Evolutionary conservation across 1,140 invertebrate genomes (phyloP).

Genomic region (Saccostrea echinata): DNA sequence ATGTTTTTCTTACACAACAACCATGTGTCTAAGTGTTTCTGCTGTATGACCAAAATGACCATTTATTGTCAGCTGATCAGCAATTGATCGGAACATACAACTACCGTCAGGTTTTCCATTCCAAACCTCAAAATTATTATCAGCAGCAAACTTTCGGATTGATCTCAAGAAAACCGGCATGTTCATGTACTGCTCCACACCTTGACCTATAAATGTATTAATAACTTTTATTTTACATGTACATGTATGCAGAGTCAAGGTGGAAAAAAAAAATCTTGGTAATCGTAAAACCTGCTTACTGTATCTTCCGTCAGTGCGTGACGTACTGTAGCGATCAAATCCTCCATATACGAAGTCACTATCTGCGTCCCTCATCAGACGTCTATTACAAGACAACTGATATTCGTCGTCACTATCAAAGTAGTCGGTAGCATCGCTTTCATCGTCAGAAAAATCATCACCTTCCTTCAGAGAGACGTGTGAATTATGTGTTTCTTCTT

Average conservation of each 20-base stretch:
- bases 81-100: slow-evolving; percentile 52
- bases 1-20: slow-evolving; percentile 52
- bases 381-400: not conserved
- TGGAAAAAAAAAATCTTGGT: too few relatives aligned
- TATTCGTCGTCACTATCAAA: slow-evolving; percentile 30
- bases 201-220: not conserved
- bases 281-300: not conserved
- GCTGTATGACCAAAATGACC: slow-evolving; percentile 37
- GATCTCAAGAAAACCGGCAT: not conserved
- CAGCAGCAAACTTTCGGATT: slow-evolving; percentile 10
- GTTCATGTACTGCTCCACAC: not conserved
- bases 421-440: not conserved
- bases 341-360: not conserved
- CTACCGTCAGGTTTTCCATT: slow-evolving; percentile 42
- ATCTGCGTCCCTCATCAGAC: not conserved
- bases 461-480: not conserved
- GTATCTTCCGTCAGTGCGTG: not conserved
- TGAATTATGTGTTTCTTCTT: too few relatives aligned
- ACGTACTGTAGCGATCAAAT: not conserved
- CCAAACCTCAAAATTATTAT: slow-evolving; percentile 16
- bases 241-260: too few relatives aligned
- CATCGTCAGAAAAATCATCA: not conserved
- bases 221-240: too few relatives aligned
- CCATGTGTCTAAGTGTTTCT: slow-evolving; percentile 34
- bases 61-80: slow-evolving; percentile 48